A percentile compares a stretch with the other conserved stretches of the same genome.
These are phyloP conservation scores for Cynopterus sphinx DNA, from an alignment of 2,797 vertebrate genomes.

Conservation along the genomic window DNA sequence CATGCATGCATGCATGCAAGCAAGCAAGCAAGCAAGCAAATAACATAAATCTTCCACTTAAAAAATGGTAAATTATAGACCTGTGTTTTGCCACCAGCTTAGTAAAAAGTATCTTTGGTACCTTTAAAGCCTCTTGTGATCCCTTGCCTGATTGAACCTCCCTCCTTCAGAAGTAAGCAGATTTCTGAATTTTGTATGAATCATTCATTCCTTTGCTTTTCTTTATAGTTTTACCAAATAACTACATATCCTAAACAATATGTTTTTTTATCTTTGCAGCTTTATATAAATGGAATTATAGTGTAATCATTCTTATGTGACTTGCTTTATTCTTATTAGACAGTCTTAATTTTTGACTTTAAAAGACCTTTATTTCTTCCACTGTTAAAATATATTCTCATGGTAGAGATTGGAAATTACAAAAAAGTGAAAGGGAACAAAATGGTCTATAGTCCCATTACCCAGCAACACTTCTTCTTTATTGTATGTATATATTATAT, in stretches of 20 bases:
- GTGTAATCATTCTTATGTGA: conserved; percentile 26
- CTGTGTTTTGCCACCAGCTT: background rate
- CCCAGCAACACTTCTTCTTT: background rate
- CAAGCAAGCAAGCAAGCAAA: too few relatives aligned
- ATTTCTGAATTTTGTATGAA: conserved; percentile 44
- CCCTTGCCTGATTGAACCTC: background rate
- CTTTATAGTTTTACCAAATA: conserved; percentile 21
- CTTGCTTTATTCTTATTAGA: conserved; percentile 24
- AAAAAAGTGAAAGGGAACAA: conserved; percentile 38
- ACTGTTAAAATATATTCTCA: conserved; percentile 37
- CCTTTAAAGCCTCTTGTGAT: background rate
- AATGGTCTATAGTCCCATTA: background rate
- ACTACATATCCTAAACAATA: background rate
- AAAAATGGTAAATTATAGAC: conserved; percentile 25
- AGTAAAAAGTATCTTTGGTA: conserved; percentile 45
- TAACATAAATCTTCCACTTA: background rate
- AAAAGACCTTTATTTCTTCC: conserved; percentile 33
- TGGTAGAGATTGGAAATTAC: conserved; percentile 30
- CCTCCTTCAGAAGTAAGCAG: background rate
- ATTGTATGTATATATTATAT: background rate
- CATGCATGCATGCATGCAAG: too few relatives aligned
- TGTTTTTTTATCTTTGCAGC: background rate
- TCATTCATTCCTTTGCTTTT: background rate
- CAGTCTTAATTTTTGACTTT: conserved; percentile 29
- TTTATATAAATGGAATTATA: conserved; percentile 25